Evolutionary conservation across 2,113 vertebrate species (phyloP).

Genomic region (Andinoacara biseriatus): DNA sequence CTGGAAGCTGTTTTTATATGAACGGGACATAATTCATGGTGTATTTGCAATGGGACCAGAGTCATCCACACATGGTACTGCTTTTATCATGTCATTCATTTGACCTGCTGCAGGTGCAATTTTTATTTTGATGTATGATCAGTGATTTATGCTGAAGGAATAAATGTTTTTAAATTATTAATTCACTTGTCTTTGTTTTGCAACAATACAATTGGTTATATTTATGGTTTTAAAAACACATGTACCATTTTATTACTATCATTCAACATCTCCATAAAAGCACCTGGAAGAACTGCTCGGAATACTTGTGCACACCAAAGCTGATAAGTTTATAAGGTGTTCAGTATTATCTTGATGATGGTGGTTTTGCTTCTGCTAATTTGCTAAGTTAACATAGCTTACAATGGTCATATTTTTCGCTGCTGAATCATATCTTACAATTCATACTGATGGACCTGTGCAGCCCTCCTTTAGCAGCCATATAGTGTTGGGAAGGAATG

Average conservation of each 20-base stretch:
- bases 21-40: neutral
- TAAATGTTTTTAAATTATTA: constrained; percentile 22
- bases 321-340: rapidly evolving
- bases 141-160: constrained; percentile 13
- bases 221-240: no score
- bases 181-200: neutral
- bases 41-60: neutral
- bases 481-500: neutral
- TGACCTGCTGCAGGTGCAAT: neutral
- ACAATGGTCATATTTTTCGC: no score
- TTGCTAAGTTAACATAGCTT: neutral
- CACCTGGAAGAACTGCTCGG: neutral
- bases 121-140: neutral
- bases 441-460: neutral
- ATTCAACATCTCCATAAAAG: neutral
- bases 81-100: neutral
- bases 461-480: neutral
- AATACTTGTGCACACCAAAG: neutral
- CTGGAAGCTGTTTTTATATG: neutral
- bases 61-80: neutral
- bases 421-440: neutral
- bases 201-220: neutral
- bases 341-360: neutral
- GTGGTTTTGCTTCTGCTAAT: neutral
- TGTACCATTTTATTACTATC: neutral